These are phyloP conservation scores for Aurelia sp. DNA, from an alignment of 30 jellyfish, hydroid and myxozoan genomes.

Conservation along the genomic window DNA sequence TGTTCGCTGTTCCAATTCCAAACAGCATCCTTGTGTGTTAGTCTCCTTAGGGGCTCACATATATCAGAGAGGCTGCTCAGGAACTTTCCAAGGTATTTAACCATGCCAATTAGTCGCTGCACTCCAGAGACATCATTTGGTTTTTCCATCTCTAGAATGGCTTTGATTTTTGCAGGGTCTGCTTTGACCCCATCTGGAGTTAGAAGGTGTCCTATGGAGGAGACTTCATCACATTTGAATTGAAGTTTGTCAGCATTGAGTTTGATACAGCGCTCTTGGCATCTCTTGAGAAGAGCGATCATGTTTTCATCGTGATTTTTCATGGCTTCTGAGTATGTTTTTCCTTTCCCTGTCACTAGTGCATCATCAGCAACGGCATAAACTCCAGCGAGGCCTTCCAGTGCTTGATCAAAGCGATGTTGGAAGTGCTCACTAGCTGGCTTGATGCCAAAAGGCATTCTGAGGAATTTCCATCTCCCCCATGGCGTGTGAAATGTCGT, in stretches of 20 bases:
- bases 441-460: constrained; percentile 16
- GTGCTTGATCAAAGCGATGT: too few relatives aligned
- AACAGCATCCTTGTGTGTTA: constrained; percentile 10
- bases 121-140: too few relatives aligned
- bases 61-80: background rate
- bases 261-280: constrained; percentile 8
- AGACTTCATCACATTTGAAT: constrained; percentile 1
- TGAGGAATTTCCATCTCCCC: constrained; percentile 17
- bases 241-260: constrained; percentile 29
- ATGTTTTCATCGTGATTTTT: constrained; percentile 23
- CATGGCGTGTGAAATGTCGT: constrained; percentile 27
- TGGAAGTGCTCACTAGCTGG: constrained; percentile 41
- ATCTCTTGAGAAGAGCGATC: constrained; percentile 27
- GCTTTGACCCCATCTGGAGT: constrained; percentile 19
- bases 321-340: background rate
- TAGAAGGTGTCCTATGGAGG: constrained; percentile 38
- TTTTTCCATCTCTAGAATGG: too few relatives aligned
- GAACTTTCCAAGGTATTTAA: too few relatives aligned
- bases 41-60: constrained; percentile 2
- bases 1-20: background rate
- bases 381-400: background rate
- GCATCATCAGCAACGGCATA: constrained; percentile 49
- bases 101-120: too few relatives aligned
- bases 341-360: background rate
- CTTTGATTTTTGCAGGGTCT: constrained; percentile 7